A percentile compares a stretch with the other conserved stretches of the same genome.
Evolutionary conservation across 2,113 vertebrate genomes (phyloP).

Genomic region (Microcebus griseorufus): DNA sequence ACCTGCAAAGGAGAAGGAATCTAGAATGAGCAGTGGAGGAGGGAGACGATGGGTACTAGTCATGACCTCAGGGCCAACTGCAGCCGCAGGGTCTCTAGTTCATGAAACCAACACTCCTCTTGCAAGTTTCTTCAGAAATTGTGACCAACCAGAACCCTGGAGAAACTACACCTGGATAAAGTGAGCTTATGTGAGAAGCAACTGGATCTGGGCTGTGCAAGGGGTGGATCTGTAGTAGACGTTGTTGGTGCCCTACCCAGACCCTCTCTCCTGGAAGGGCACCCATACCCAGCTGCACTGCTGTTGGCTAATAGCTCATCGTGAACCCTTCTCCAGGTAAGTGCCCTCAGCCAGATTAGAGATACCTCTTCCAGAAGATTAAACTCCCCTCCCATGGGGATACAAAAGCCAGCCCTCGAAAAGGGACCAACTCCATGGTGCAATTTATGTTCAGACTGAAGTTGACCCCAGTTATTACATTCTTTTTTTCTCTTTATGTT

Average conservation of each 20-base stretch:
- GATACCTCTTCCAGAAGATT: not conserved
- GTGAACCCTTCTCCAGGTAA: not conserved
- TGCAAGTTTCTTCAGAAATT: not conserved
- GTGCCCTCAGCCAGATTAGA: not conserved
- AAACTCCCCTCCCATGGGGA: not conserved
- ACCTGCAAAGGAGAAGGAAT: not conserved
- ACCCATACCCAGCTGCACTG: too few relatives aligned
- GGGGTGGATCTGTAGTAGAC: not conserved
- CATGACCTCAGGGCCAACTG: fast-evolving
- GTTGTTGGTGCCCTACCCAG: fast-evolving
- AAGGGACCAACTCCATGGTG: not conserved
- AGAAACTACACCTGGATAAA: too few relatives aligned
- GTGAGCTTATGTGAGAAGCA: not conserved
- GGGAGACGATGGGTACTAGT: fast-evolving
- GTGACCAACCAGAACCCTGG: not conserved
- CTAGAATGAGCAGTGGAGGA: not conserved
- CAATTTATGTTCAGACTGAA: not conserved
- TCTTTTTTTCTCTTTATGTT: not conserved
- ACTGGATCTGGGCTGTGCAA: not conserved
- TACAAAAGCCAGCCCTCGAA: not conserved
- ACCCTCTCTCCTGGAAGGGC: not conserved
- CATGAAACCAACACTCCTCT: not conserved
- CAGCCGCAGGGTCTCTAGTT: not conserved
- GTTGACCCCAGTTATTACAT: not conserved
- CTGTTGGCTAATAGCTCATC: not conserved